Evolutionary conservation across 2,888 invertebrate species (phyloP), one percentile per base, ranked within the genome.

Genomic region (Metopia argyrocephala): DNA sequence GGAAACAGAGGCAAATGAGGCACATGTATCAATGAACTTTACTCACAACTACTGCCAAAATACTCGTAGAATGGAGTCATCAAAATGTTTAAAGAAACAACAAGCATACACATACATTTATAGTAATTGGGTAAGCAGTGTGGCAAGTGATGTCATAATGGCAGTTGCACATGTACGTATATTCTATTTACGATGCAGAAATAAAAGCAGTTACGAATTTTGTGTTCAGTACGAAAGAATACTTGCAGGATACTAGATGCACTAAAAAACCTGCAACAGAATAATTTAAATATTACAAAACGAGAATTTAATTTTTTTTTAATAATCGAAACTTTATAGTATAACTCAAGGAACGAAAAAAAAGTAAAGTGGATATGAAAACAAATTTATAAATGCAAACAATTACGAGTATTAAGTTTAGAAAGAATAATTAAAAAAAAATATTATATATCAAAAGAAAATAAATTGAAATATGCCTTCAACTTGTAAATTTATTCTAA

Each of bases 401-500:
- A 52, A 12, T 45, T 27, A 21, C 6, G n/a, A 28, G 15, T 25
- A 12, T 25, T n/a, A 21, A 25, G 18, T 15, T 48, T n/a, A n/a
- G 5, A 48, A 20, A 6, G 2, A 75, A 27, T 18, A 64, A 1
- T 38, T 18, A 28, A 38, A 46, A 15, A 45, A 9, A 28, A 52
- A 25, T 18, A 1, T 20, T 48, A 57, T 31, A 20, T 66, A 45
- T n/a, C 38, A 18, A 65, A 57, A 18, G 9, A 48, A 4, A 54
- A 61, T 2, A 59, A 61, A 59, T 3, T 38, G 12, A 21, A 52
- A 54, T 69, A 83, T 83, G 83, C 81, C 83, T 27, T 81, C 83
- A 25, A 57, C 66, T 7, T 83, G 83, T 38, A 68, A 78, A 38
- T 83, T 83, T 66, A 86, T 86, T 61, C 84, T 87, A 21, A 87